A percentile compares a stretch with the other conserved stretches of the same genome.
Conservation (phyloP, 2,797 vertebrate species). For the Parambassis ranga region DNA sequence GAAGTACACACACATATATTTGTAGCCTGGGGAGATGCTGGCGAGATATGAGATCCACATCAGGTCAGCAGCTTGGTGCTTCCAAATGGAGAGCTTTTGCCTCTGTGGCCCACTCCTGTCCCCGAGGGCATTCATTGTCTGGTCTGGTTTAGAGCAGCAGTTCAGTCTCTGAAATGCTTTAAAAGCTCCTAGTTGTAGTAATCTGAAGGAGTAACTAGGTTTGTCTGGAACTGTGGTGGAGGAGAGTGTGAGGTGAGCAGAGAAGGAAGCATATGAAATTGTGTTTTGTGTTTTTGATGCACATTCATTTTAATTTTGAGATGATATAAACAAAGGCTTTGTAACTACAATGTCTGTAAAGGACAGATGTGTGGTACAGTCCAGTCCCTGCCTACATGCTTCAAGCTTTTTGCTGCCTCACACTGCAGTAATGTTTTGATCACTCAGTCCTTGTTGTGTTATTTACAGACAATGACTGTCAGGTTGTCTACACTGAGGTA, state of each 20-base stretch:
- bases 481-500: too few species aligned
- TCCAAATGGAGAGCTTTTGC: slow-evolving; percentile 42
- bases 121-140: slow-evolving; percentile 38
- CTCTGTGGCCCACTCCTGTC: slow-evolving; percentile 30
- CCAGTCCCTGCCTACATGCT: too few species aligned
- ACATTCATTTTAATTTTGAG: neutral
- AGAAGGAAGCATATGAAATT: neutral
- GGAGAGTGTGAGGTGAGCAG: neutral
- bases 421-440: too few species aligned
- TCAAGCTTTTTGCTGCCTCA: too few species aligned
- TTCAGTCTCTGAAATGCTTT: slow-evolving; percentile 20
- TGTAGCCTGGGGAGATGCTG: slow-evolving; percentile 27
- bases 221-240: neutral
- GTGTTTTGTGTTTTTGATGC: neutral
- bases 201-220: neutral
- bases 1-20: slow-evolving; percentile 53
- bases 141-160: slow-evolving; percentile 22
- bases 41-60: slow-evolving; percentile 54
- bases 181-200: slow-evolving; percentile 9
- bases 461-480: too few species aligned
- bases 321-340: neutral
- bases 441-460: too few species aligned
- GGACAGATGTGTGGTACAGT: neutral
- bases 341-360: neutral
- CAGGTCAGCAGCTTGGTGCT: slow-evolving; percentile 43